Evolutionary conservation across 92 coral and sea anemone genomes (phyloP).

Genomic region (Phenganax stokvisi): DNA sequence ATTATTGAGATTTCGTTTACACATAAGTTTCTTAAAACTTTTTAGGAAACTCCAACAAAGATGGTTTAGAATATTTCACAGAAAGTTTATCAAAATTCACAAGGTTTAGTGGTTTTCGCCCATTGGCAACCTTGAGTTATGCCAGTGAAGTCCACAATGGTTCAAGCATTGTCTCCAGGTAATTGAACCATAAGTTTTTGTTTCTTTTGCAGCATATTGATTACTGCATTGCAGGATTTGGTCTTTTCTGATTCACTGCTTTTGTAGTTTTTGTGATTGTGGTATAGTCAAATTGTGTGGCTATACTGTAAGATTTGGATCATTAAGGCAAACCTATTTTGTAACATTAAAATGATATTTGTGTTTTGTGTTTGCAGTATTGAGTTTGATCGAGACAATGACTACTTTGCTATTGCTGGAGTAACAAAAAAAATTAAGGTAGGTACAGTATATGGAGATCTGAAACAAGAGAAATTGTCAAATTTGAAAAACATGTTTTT

Average conservation of each 20-base stretch:
- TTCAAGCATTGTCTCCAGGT: slow-evolving; percentile 97
- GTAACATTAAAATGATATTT: background rate
- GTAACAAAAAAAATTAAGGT: slow-evolving; percentile 98
- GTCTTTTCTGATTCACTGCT: background rate
- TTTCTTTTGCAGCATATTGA: background rate
- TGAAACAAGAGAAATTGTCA: no score
- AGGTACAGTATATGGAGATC: background rate
- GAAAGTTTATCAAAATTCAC: slow-evolving; percentile 95
- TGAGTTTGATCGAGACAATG: slow-evolving; percentile 94
- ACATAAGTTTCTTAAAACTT: background rate
- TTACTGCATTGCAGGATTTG: background rate
- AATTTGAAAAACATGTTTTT: no score
- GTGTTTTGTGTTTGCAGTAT: slow-evolving; percentile 52
- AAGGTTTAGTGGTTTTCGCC: slow-evolving; percentile 91
- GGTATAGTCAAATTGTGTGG: no score
- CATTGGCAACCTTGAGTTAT: slow-evolving; percentile 87
- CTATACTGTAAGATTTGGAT: no score
- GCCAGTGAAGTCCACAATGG: slow-evolving; percentile 95
- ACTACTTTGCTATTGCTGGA: slow-evolving; percentile 97
- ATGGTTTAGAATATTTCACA: slow-evolving; percentile 86
- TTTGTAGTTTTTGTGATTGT: no score
- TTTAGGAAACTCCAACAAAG: slow-evolving; percentile 62
- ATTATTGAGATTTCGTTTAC: no score
- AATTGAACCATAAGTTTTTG: background rate
- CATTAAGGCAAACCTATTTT: no score